These are phyloP conservation scores for Seriola rivoliana DNA, from an alignment of 2,113 vertebrate genomes.

Conservation along the genomic window DNA sequence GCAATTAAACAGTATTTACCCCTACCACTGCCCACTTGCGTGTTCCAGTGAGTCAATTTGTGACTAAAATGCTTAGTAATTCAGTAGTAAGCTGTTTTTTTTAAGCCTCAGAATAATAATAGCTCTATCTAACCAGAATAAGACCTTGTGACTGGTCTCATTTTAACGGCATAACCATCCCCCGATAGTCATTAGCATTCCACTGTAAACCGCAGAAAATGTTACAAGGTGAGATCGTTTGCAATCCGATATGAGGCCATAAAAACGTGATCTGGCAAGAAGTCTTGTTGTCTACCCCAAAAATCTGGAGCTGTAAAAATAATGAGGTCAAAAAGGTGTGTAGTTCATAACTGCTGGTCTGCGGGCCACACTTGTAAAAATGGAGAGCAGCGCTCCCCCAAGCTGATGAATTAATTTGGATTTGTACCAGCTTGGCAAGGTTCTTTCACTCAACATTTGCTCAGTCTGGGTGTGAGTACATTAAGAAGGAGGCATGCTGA, in stretches of 20 bases:
- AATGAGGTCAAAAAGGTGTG: conserved; percentile 78
- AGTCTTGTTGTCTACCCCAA: conserved; percentile 47
- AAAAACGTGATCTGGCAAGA: conserved; percentile 43
- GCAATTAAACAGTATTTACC: conserved; percentile 68
- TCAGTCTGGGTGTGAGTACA: conserved; percentile 70
- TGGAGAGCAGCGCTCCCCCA: conserved; percentile 53
- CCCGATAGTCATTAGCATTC: conserved; percentile 31
- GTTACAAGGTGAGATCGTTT: conserved; percentile 51
- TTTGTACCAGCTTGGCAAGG: conserved; percentile 75
- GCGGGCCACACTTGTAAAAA: conserved; percentile 69
- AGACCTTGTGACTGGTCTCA: conserved; percentile 9
- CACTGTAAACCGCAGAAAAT: conserved; percentile 46
- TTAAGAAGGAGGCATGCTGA: conserved; percentile 75
- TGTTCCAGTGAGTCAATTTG: conserved; percentile 54
- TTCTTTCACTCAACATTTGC: conserved; percentile 74
- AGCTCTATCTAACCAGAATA: conserved; percentile 11
- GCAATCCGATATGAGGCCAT: conserved; percentile 41
- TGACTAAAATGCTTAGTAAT: conserved; percentile 51
- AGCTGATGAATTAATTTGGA: conserved; percentile 79
- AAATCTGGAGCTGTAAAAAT: conserved; percentile 66
- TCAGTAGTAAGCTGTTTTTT: conserved; percentile 48
- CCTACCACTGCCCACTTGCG: conserved; percentile 43
- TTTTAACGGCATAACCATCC: conserved; percentile 19
- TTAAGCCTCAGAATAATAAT: conserved; percentile 23
- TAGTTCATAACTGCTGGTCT: conserved; percentile 67